Percentiles rank a stretch among this genome's conserved stretches.
Evolutionary conservation across 1,140 invertebrate species (phyloP).

Genomic region (Reticulitermes speratus): DNA sequence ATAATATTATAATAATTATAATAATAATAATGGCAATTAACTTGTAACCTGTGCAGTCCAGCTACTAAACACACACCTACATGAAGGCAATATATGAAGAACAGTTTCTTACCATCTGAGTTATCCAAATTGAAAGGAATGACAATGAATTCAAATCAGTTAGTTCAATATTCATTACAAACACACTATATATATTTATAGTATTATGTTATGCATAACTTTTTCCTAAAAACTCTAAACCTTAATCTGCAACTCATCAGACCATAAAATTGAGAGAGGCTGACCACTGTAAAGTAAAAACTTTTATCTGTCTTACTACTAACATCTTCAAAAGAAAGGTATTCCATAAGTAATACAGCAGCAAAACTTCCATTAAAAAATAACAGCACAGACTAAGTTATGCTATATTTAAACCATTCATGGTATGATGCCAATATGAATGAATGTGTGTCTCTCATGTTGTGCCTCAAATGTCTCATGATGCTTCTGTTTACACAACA

Average conservation of each 20-base stretch:
- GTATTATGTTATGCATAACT: not conserved
- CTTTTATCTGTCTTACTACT: too few species aligned
- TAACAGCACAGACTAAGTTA: too few species aligned
- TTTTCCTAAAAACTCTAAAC: too few species aligned
- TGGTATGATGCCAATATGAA: too few species aligned
- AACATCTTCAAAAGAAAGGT: too few species aligned
- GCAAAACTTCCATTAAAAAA: too few species aligned
- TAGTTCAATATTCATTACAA: not conserved
- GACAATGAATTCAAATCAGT: slow-evolving; percentile 28
- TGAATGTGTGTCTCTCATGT: too few species aligned
- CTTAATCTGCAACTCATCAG: too few species aligned
- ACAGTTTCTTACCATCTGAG: slow-evolving; percentile 35
- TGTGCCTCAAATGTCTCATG: too few species aligned
- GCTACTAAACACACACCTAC: slow-evolving; percentile 34
- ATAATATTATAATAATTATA: not conserved
- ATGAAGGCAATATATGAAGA: slow-evolving; percentile 20
- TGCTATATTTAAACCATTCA: too few species aligned
- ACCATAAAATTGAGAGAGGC: not conserved
- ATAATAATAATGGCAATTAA: not conserved
- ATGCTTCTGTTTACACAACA: too few species aligned
- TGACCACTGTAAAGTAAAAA: not conserved
- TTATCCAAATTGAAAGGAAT: slow-evolving; percentile 29
- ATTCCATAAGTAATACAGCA: too few species aligned
- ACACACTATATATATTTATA: not conserved
- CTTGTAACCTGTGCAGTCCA: slow-evolving; percentile 28